Evolutionary conservation across 1,140 invertebrate genomes (phyloP), one percentile per base, ranked within the genome.

Genomic region (Manduca sexta): DNA sequence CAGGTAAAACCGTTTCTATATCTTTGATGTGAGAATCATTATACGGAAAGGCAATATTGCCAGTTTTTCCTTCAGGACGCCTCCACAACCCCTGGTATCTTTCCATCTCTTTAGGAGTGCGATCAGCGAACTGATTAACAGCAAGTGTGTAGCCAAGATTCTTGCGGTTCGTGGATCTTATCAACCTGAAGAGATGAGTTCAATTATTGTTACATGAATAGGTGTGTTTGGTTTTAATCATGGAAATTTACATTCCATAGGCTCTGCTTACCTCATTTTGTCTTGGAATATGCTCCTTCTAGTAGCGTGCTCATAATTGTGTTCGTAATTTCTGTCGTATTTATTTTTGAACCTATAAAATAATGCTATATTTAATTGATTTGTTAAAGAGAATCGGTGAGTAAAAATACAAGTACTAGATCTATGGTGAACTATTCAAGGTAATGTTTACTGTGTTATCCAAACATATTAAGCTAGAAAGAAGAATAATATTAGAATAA

Each of bases 21-120:
- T 69, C 47, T 3, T 57, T 21, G 2, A 74, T 11, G 39, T 73
- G 45, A 3, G 69, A 53, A 30, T 78, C 68, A 11, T 49, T 54
- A 50, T 93, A 91, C 15, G 91, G 91, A 73, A 97, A 97, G 1
- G 91, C 88, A 52, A 90, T 68, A 2, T 91, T 94, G 15, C 93
- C 73, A 6, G 39, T 17, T 45, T 62, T 52, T 43, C 64, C 62
- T 12, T 55, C 34, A 4, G 54, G 48, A 17, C 63, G 52, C 33
- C 45, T 52, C 5, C 45, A 38, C 30, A 82, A 49, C 31, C 75
- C 74, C 34, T 43, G 72, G 34, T 64, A 55, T 42, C 41, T 71
- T 31, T 56, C 49, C 63, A 74, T 60, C 51, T 82, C 78, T 26
- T 69, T 60, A 11, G 64, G 60, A 14, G 75, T 79, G 8, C 65